Percentiles rank a stretch among this genome's conserved stretches.
These are phyloP conservation scores for Oeneis ivallda DNA, from an alignment of 2,888 invertebrate species.

Conservation along the genomic window DNA sequence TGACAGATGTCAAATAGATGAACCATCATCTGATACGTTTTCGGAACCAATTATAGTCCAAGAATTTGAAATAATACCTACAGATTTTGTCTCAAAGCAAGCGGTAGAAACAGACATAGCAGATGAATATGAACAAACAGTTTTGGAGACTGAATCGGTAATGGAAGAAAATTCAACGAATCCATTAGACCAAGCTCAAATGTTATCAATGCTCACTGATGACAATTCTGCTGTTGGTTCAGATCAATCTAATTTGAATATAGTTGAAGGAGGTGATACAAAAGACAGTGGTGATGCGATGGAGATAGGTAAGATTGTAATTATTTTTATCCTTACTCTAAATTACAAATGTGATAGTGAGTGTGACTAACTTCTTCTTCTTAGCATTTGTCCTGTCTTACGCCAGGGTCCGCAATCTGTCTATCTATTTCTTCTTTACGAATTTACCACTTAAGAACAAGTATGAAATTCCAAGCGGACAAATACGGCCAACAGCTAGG, in stretches of 20 bases:
- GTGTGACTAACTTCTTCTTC: no score
- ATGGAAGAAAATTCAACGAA: conserved; percentile 42
- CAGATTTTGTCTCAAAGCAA: no score
- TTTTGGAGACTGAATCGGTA: conserved; percentile 19
- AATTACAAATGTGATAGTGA: neutral
- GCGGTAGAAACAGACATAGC: neutral
- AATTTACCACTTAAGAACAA: no score
- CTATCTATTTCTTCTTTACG: no score
- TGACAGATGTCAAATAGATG: no score
- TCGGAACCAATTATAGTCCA: neutral
- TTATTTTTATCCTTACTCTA: neutral
- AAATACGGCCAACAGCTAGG: no score
- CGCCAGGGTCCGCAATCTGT: no score
- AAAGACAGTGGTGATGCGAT: conserved; percentile 34
- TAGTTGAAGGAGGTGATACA: conserved; percentile 38
- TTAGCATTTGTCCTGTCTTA: no score
- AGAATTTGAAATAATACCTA: neutral
- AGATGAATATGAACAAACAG: neutral
- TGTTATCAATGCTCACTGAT: conserved; percentile 65
- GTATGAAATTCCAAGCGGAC: no score
- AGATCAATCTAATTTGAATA: conserved; percentile 57
- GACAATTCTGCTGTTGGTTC: conserved; percentile 60
- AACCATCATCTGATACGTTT: neutral
- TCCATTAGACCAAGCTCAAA: conserved; percentile 56
- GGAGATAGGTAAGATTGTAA: conserved; percentile 42